phyloP scores from a whole-genome alignment of 2,888 invertebrate genomes.

The Nomada goodeniana region DNA sequence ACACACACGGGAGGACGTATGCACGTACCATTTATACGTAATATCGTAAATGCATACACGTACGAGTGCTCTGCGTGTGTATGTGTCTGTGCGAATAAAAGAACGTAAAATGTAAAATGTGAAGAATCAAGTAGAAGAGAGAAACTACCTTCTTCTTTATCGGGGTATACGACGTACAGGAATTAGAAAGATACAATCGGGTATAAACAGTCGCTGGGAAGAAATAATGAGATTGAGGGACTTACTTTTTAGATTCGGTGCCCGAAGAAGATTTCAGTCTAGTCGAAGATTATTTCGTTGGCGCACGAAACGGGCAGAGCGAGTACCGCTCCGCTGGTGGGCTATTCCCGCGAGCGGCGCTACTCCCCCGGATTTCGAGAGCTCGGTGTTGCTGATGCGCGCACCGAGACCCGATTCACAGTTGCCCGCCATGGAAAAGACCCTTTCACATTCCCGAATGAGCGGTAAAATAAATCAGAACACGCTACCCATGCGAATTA shows the following conservation, averaged over 20 bases:
- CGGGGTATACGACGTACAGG: neutral
- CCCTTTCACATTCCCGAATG: slow-evolving; percentile 37
- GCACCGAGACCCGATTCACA: slow-evolving; percentile 50
- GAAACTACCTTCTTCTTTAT: slow-evolving; percentile 11
- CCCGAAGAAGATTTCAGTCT: slow-evolving; percentile 82
- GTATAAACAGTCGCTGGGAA: neutral
- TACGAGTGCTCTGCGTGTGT: neutral
- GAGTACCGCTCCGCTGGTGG: slow-evolving; percentile 77
- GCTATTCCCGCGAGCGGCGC: slow-evolving; percentile 82
- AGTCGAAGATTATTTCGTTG: slow-evolving; percentile 82
- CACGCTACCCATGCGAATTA: no score
- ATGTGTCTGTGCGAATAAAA: slow-evolving; percentile 22
- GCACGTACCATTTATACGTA: slow-evolving; percentile 16
- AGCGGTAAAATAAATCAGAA: neutral
- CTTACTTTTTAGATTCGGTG: slow-evolving; percentile 80
- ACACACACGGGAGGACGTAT: neutral
- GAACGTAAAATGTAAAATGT: slow-evolving; percentile 59
- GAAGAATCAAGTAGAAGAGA: slow-evolving; percentile 25
- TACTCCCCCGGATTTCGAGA: slow-evolving; percentile 77
- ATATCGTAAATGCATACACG: slow-evolving; percentile 20
- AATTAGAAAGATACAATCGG: slow-evolving; percentile 8
- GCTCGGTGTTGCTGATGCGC: slow-evolving; percentile 42
- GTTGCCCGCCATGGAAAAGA: slow-evolving; percentile 24
- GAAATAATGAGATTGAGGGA: slow-evolving; percentile 49
- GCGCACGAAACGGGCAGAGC: slow-evolving; percentile 81